Percentiles rank a stretch among this genome's conserved stretches.
Conservation (phyloP, 2,797 vertebrate species). For the Hybognathus amarus region DNA sequence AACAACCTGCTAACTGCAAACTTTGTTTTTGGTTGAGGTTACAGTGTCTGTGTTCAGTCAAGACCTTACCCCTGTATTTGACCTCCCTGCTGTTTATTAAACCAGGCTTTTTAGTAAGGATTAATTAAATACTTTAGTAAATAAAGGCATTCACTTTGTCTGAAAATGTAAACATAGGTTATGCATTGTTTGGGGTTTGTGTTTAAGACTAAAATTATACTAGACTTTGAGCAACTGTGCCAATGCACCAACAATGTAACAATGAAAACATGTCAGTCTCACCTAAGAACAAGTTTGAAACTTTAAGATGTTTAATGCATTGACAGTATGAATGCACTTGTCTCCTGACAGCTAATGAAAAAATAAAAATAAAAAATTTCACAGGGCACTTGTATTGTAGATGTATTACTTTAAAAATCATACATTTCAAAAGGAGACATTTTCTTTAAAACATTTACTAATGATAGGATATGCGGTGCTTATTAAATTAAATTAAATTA, state of each 20-base stretch:
- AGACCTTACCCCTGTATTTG: slow-evolving; percentile 43
- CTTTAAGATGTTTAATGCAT: not conserved
- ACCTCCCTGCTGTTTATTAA: slow-evolving; percentile 47
- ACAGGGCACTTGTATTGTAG: too few species aligned
- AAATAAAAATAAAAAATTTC: too few species aligned
- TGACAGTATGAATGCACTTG: not conserved
- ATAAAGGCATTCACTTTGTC: slow-evolving; percentile 36
- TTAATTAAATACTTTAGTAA: slow-evolving; percentile 40
- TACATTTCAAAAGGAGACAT: not conserved
- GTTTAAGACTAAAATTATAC: slow-evolving; percentile 31
- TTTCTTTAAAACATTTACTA: not conserved
- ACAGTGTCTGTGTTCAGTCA: slow-evolving; percentile 12
- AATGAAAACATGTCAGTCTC: slow-evolving; percentile 40
- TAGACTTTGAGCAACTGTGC: not conserved
- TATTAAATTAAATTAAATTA: not conserved
- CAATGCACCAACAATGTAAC: slow-evolving; percentile 27
- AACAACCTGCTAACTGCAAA: not conserved
- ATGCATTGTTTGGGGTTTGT: slow-evolving; percentile 3
- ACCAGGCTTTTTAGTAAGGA: slow-evolving; percentile 45
- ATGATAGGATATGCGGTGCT: not conserved
- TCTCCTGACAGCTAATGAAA: not conserved
- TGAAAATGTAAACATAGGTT: slow-evolving; percentile 1
- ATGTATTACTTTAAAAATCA: not conserved
- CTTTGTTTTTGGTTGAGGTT: not conserved
- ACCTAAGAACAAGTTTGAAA: slow-evolving; percentile 18